Base-by-base conservation (phyloP, 2,888 invertebrate species). In the Bursaphelenchus okinawaensis region DNA sequence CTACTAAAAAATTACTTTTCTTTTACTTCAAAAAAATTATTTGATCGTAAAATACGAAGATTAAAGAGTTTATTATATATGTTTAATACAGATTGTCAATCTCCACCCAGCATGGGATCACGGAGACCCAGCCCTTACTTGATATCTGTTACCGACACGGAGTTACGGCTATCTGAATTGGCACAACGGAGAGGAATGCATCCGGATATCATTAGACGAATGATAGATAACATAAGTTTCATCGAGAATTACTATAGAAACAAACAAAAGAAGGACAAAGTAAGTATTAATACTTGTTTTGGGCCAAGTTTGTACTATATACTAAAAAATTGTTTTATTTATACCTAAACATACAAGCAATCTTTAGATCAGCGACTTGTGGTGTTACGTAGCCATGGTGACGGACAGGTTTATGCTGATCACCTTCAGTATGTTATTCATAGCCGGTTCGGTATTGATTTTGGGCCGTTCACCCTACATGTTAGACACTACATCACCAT, bases 361-460 rank as follows among this genome's bases (percentile, higher is more conserved):
- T 60, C 16, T 71, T 28, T 63, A 80, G 79, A 70, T 81, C 52
- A 79, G 79, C 12, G 80, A 79, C 52, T 77, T 79, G 54, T 81
- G 81, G 81, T 76, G 78, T 7, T 82, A 80, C 55, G 77, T 81
- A 4, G 81, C 81, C 4, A 79, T 81, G 69, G 81, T 82, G 24
- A 73, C 80, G 54, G 81, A 81, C 64, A 69, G 81, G 2, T 67
- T 80, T 2, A 67, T 82, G 27, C 63, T 82, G 20, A 80, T 81
- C 27, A 65, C 81, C 27, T 81, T 82, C 68, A 69, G 74, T 12
- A 57, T 75, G 9, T 68, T 73, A 40, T 77, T 78, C 59, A 52
- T 81, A 19, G 67, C 71, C 31, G 81, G 80, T 24, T 78, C 79
- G 2, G 62, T 73, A 31, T 52, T 77, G 23, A 79, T 82, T 27